Conservation (phyloP, 2,113 vertebrate genomes). For the Silurus meridionalis region DNA sequence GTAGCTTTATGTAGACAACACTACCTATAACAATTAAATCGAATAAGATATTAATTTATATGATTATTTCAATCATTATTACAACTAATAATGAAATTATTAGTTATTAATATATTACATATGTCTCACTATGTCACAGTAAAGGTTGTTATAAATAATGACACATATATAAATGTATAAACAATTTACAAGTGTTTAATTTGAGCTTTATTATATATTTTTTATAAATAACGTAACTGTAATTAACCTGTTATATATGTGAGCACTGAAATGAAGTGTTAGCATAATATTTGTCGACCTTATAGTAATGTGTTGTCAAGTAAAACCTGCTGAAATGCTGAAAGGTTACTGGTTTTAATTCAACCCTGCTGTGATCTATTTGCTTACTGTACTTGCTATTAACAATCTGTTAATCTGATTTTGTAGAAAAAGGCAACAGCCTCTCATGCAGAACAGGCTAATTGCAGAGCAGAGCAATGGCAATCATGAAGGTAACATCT, state of each 20-base stretch:
- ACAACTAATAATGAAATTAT: neutral
- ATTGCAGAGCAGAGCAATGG: slow-evolving; percentile 80
- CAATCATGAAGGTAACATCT: slow-evolving; percentile 82
- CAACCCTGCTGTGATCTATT: neutral
- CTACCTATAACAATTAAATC: neutral
- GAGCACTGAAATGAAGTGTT: neutral
- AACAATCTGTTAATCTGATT: slow-evolving; percentile 20
- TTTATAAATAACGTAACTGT: neutral
- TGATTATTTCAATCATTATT: neutral
- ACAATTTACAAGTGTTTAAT: neutral
- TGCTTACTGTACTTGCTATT: neutral
- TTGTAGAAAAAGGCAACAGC: slow-evolving; percentile 82
- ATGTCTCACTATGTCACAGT: neutral
- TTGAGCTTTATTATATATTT: neutral
- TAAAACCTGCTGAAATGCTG: neutral
- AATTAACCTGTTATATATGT: neutral
- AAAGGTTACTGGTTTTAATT: neutral
- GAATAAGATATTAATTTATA: neutral
- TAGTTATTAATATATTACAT: neutral
- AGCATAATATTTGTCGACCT: neutral
- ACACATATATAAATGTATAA: neutral
- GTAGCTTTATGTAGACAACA: no score
- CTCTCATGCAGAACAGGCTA: slow-evolving; percentile 71
- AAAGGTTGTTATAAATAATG: neutral
- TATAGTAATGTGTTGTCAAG: neutral